phyloP scores from a whole-genome alignment of 2,797 vertebrate species.

The Silurus aristotelis region DNA sequence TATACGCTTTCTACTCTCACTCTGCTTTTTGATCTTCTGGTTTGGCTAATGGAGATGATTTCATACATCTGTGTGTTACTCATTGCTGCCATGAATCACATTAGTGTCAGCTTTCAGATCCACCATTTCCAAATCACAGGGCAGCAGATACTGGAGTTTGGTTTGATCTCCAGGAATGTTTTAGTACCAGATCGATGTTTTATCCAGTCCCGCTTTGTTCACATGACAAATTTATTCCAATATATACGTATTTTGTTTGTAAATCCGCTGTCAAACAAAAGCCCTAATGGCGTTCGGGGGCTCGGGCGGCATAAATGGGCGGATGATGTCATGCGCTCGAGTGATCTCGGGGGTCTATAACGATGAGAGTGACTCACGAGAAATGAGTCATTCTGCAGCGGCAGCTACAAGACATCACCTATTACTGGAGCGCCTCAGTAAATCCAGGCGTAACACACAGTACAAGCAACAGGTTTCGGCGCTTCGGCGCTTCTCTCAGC shows the following conservation, averaged over 20 bases:
- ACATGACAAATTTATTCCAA: neutral
- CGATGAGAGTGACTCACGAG: conserved; percentile 47
- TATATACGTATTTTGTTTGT: neutral
- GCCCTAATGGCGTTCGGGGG: conserved; percentile 24
- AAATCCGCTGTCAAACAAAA: conserved; percentile 12
- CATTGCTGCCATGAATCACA: conserved; percentile 29
- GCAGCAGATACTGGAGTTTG: neutral
- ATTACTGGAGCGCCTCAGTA: neutral
- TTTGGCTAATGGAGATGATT: conserved; percentile 40
- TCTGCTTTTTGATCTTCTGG: neutral
- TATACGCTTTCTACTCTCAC: conserved; percentile 3
- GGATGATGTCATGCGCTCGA: conserved; percentile 49
- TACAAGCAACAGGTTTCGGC: conserved; percentile 26
- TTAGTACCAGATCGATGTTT: neutral
- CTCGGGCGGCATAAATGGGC: conserved; percentile 12
- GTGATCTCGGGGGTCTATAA: conserved; percentile 43
- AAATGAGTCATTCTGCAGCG: conserved; percentile 49
- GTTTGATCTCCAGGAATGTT: neutral
- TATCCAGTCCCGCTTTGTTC: neutral
- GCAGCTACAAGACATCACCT: conserved; percentile 33
- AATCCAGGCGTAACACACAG: neutral
- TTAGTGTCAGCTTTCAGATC: conserved; percentile 36
- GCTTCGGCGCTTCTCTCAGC: neutral
- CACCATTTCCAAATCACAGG: conserved; percentile 1
- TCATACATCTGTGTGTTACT: conserved; percentile 37